A percentile compares a stretch with the other conserved stretches of the same genome.
phyloP scores from a whole-genome alignment of 2,797 vertebrate species.

The Crocodylus rhombifer region DNA sequence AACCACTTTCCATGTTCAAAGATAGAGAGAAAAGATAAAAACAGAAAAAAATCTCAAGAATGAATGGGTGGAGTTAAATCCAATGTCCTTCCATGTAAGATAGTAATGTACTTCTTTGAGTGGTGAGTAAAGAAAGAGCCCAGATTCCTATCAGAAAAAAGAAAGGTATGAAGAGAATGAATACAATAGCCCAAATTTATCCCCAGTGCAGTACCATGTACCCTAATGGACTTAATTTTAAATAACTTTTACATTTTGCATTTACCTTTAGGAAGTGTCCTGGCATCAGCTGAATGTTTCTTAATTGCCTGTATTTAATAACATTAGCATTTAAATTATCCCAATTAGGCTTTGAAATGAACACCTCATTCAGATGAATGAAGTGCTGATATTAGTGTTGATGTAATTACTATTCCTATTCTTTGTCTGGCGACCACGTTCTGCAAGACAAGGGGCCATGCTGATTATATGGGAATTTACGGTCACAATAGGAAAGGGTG shows the following conservation, averaged over 20 bases:
- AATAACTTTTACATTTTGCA: not conserved
- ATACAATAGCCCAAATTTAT: not conserved
- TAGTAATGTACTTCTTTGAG: not conserved
- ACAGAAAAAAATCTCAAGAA: not conserved
- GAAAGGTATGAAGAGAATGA: not conserved
- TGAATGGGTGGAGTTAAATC: not conserved
- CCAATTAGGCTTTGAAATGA: not conserved
- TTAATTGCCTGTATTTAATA: not conserved
- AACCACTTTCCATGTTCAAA: not conserved
- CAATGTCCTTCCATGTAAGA: not conserved
- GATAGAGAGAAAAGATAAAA: not conserved
- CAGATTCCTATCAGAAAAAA: not conserved
- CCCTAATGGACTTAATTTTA: not conserved
- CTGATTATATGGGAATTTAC: not conserved
- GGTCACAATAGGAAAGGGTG: not conserved
- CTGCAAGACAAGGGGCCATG: not conserved
- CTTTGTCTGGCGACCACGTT: not conserved
- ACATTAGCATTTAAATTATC: not conserved
- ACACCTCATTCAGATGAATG: not conserved
- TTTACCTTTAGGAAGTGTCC: not conserved
- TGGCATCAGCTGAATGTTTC: not conserved
- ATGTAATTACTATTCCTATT: not conserved
- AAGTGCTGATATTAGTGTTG: not conserved
- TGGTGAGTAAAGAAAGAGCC: not conserved
- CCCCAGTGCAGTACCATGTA: rapidly evolving